Conservation (phyloP, 2,888 invertebrate genomes). For the Lasioglossum oenotherae region DNA sequence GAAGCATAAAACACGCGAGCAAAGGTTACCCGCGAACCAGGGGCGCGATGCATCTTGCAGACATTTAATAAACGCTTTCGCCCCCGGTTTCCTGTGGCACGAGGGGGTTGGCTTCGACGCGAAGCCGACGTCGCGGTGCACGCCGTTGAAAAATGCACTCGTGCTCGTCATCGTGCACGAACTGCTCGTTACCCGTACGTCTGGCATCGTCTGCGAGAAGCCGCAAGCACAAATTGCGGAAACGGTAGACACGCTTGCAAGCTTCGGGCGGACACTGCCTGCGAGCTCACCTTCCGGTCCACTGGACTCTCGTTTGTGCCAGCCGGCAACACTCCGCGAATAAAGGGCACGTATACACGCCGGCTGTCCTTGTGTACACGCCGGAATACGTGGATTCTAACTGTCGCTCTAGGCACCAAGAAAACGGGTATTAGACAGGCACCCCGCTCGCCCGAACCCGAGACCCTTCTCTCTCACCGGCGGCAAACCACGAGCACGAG, state of each 20-base stretch:
- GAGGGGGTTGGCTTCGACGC: not conserved
- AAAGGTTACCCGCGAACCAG: not conserved
- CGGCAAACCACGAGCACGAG: slow-evolving; percentile 47
- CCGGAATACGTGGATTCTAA: slow-evolving; percentile 58
- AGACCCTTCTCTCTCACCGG: slow-evolving; percentile 12
- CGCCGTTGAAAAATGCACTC: slow-evolving; percentile 50
- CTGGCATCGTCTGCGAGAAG: slow-evolving; percentile 57
- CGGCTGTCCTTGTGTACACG: slow-evolving; percentile 22
- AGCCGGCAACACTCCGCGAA: slow-evolving; percentile 35
- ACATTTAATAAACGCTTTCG: slow-evolving; percentile 56
- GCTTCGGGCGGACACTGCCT: slow-evolving; percentile 56
- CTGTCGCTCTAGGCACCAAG: slow-evolving; percentile 57
- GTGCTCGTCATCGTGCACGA: slow-evolving; percentile 56
- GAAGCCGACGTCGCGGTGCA: not conserved
- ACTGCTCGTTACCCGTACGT: slow-evolving; percentile 56
- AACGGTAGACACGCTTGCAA: slow-evolving; percentile 62
- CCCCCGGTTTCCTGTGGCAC: slow-evolving; percentile 21
- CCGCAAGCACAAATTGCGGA: slow-evolving; percentile 65
- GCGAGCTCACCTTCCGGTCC: slow-evolving; percentile 61
- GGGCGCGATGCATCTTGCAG: not conserved
- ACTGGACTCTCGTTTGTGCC: slow-evolving; percentile 66
- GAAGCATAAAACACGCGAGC: slow-evolving; percentile 7
- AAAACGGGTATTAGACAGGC: slow-evolving; percentile 46
- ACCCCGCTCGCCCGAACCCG: not conserved
- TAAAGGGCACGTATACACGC: slow-evolving; percentile 48